Evolutionary conservation across 2,888 invertebrate genomes (phyloP).

Genomic region (Rhorus exstirpatorius): DNA sequence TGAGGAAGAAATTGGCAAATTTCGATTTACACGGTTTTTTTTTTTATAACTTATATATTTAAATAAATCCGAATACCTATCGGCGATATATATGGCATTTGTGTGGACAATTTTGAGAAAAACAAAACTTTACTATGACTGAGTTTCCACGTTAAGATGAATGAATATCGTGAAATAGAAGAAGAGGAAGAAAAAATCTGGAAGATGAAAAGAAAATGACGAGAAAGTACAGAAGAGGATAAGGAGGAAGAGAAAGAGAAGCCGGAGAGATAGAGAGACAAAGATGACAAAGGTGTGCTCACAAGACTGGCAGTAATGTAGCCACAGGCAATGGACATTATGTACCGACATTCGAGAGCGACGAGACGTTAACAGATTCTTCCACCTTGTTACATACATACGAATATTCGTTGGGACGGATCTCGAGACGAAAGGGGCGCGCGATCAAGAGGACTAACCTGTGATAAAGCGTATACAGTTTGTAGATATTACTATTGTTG

Average conservation of each 20-base stretch:
- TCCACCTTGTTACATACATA: slow-evolving; percentile 74
- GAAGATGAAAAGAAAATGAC: not conserved
- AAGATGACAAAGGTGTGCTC: slow-evolving; percentile 77
- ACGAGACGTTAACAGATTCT: slow-evolving; percentile 80
- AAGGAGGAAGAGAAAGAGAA: not conserved
- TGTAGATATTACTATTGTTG: slow-evolving; percentile 33
- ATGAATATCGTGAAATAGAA: not conserved
- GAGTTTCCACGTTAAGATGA: too few relatives aligned
- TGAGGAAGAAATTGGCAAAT: too few relatives aligned
- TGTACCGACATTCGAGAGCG: slow-evolving; percentile 80
- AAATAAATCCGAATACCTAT: too few relatives aligned
- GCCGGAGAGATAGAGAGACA: slow-evolving; percentile 40
- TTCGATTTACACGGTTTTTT: too few relatives aligned
- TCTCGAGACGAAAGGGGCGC: slow-evolving; percentile 43
- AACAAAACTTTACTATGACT: too few relatives aligned
- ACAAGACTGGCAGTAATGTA: slow-evolving; percentile 79
- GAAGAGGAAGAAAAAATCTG: slow-evolving; percentile 1
- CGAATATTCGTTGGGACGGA: slow-evolving; percentile 64
- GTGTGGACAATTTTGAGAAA: too few relatives aligned
- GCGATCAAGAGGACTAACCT: slow-evolving; percentile 42
- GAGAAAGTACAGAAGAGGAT: slow-evolving; percentile 18
- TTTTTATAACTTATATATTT: too few relatives aligned
- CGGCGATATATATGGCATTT: too few relatives aligned
- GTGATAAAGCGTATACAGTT: slow-evolving; percentile 52
- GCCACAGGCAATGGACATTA: slow-evolving; percentile 78